Conservation (phyloP, 2,113 vertebrate genomes). For the Upupa epops region DNA sequence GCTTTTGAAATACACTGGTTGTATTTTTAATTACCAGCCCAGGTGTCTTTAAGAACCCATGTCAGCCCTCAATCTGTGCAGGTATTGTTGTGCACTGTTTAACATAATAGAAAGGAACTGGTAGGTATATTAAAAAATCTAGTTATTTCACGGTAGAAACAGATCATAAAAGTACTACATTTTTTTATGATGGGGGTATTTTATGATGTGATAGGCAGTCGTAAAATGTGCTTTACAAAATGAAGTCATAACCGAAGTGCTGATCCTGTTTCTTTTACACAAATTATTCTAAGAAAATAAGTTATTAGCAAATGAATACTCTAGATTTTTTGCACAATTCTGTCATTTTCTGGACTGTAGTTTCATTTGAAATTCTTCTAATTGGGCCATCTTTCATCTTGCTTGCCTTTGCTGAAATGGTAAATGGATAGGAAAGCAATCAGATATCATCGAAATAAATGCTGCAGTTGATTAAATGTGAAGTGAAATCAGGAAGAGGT, state of each 20-base stretch:
- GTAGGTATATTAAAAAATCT: neutral
- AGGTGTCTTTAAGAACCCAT: neutral
- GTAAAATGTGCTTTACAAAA: neutral
- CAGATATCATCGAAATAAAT: neutral
- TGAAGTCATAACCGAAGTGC: neutral
- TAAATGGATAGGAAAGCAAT: neutral
- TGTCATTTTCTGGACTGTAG: neutral
- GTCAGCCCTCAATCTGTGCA: neutral
- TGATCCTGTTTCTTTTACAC: neutral
- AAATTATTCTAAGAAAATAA: neutral
- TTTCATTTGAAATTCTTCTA: neutral
- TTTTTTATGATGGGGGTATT: neutral
- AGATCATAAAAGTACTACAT: neutral
- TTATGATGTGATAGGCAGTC: neutral
- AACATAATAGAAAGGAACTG: neutral
- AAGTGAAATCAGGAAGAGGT: neutral
- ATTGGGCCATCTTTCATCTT: neutral
- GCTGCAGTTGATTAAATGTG: neutral
- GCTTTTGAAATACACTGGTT: neutral
- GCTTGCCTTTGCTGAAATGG: neutral
- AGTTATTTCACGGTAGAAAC: neutral
- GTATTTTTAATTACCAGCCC: neutral
- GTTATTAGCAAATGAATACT: neutral
- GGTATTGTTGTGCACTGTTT: neutral
- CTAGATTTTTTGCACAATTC: neutral